phyloP scores from a whole-genome alignment of 2,113 vertebrate genomes.

The Fulica atra region DNA sequence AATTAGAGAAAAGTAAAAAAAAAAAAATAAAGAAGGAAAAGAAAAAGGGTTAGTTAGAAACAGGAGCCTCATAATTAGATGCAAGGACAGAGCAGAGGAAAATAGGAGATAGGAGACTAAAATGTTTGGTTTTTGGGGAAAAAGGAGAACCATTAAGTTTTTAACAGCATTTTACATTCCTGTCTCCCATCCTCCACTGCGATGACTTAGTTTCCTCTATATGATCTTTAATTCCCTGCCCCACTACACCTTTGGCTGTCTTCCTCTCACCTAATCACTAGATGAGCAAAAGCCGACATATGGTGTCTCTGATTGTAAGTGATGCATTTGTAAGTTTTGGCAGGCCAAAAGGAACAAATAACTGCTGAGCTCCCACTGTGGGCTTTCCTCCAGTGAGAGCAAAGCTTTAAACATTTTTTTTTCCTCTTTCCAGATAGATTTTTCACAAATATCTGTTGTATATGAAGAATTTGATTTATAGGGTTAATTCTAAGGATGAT shows the following conservation, averaged over 20 bases:
- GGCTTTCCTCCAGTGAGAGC: background rate
- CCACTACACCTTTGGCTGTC: background rate
- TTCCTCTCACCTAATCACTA: background rate
- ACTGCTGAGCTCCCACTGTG: background rate
- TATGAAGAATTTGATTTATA: background rate
- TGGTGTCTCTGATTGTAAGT: background rate
- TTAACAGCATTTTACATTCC: background rate
- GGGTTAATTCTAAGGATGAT: background rate
- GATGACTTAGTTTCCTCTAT: background rate
- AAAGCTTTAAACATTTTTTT: background rate
- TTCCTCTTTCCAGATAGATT: background rate
- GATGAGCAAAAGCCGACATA: slow-evolving; percentile 12
- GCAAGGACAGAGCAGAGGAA: background rate
- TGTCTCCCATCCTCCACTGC: background rate
- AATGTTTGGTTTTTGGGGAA: background rate
- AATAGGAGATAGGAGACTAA: background rate
- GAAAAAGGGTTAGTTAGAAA: background rate
- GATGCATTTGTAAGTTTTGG: background rate
- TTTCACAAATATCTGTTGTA: background rate
- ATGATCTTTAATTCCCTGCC: background rate
- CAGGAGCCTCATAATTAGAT: background rate
- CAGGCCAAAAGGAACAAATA: slow-evolving; percentile 27
- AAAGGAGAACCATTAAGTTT: background rate
- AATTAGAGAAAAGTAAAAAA: background rate
- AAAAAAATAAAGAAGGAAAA: too few relatives aligned